Percentiles rank a stretch among this genome's conserved stretches.
phyloP scores from a whole-genome alignment of 1,140 invertebrate genomes.

The Palaemon carinicauda region DNA sequence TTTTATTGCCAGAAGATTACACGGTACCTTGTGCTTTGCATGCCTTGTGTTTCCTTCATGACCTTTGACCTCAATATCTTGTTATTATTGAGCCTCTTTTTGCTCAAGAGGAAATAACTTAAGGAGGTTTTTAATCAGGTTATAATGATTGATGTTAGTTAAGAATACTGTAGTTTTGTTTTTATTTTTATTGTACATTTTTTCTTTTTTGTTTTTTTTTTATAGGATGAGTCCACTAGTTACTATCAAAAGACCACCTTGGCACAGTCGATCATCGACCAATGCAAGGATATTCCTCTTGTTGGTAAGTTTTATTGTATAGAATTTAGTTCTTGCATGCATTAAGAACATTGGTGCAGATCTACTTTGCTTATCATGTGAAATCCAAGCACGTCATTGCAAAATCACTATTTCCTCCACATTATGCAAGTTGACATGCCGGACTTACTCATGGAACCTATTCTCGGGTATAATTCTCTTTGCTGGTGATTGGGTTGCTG shows the following conservation, averaged over 20 bases:
- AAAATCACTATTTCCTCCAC: no score
- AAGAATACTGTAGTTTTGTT: background rate
- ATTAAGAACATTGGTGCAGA: no score
- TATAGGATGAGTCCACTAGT: constrained; percentile 42
- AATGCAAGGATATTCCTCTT: constrained; percentile 44
- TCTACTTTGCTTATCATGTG: no score
- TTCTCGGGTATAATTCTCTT: no score
- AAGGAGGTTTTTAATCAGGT: background rate
- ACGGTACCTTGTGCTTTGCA: constrained; percentile 8
- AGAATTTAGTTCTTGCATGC: no score
- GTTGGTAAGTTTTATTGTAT: constrained; percentile 44
- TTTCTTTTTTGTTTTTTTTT: constrained; percentile 1
- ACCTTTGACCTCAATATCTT: background rate
- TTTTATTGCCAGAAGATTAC: background rate
- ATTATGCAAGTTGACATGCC: no score
- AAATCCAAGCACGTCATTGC: no score
- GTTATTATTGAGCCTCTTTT: no score
- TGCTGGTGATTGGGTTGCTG: no score
- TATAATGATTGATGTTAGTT: background rate
- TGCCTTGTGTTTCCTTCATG: constrained; percentile 32
- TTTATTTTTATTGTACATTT: background rate
- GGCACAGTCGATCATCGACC: constrained; percentile 37
- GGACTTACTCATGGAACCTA: no score
- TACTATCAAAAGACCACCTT: constrained; percentile 40
- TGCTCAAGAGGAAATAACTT: background rate